phyloP scores from a whole-genome alignment of 92 coral and sea anemone species.

The Epizoanthus stellaris region DNA sequence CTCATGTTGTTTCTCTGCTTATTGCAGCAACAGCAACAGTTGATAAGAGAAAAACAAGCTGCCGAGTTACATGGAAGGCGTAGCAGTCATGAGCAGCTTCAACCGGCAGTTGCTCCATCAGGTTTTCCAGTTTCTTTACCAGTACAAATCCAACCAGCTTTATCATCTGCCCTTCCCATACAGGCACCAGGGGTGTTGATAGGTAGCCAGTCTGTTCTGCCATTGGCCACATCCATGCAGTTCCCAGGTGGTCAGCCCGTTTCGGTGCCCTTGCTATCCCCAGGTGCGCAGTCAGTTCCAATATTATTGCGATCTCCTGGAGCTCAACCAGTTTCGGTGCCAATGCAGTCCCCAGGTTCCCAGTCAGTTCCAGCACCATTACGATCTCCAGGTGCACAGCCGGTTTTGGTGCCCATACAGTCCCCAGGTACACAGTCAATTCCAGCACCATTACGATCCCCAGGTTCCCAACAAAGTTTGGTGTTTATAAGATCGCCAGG shows the following conservation, averaged over 20 bases:
- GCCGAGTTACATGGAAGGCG: neutral
- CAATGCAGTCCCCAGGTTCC: neutral
- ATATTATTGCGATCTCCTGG: neutral
- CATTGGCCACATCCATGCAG: neutral
- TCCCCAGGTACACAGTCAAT: neutral
- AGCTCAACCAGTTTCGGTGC: constrained; percentile 10
- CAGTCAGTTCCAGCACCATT: neutral
- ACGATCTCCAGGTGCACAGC: neutral
- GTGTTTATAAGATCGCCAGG: neutral
- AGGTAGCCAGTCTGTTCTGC: neutral
- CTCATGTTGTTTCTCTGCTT: neutral
- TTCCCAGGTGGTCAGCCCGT: neutral
- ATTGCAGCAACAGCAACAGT: neutral
- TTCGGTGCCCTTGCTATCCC: neutral
- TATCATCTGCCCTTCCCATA: neutral
- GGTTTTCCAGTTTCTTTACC: constrained; percentile 6
- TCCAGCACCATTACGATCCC: neutral
- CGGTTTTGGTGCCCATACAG: neutral
- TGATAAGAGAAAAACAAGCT: neutral
- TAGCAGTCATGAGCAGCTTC: neutral
- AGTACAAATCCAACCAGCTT: neutral
- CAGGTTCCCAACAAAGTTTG: neutral
- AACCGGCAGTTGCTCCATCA: neutral
- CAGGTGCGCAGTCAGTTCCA: neutral
- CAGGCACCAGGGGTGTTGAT: constrained; percentile 1